A percentile compares a stretch with the other conserved stretches of the same genome.
Conservation (phyloP, 2,888 invertebrate species). For the Acanthacorydalis orientalis region DNA sequence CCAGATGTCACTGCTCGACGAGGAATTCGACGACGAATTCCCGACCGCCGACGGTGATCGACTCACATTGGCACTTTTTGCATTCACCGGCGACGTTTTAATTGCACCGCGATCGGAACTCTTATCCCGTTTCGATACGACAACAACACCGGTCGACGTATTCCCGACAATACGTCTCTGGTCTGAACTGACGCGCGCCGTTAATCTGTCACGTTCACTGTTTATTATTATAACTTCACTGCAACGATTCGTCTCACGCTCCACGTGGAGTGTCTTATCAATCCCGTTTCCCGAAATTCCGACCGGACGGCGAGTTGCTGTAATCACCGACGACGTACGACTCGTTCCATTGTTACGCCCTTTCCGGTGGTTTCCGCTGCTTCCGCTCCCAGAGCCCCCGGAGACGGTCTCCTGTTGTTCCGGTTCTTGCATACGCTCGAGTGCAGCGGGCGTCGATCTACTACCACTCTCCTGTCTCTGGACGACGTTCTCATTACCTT, state of each 20-base stretch:
- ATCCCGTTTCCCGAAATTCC: not conserved
- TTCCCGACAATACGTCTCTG: slow-evolving; percentile 5
- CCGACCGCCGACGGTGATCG: slow-evolving; percentile 20
- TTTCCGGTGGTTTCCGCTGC: not conserved
- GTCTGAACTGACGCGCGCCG: not conserved
- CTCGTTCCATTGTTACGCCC: not conserved
- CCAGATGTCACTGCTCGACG: slow-evolving; percentile 36
- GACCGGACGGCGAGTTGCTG: slow-evolving; percentile 2
- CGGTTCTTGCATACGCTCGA: not conserved
- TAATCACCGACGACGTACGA: not conserved
- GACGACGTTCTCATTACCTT: slow-evolving; percentile 17
- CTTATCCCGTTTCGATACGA: slow-evolving; percentile 6
- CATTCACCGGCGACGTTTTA: slow-evolving; percentile 15
- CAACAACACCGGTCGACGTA: too few species aligned
- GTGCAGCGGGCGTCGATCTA: not conserved
- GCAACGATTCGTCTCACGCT: too few species aligned
- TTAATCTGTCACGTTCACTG: not conserved
- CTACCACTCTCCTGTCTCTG: not conserved
- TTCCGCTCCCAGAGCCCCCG: not conserved
- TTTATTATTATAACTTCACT: not conserved
- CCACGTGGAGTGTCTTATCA: too few species aligned
- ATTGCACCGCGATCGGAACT: slow-evolving; percentile 7
- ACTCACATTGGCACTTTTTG: slow-evolving; percentile 12
- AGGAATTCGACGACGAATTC: slow-evolving; percentile 24
- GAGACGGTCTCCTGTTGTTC: not conserved